phyloP scores from a whole-genome alignment of 2,113 vertebrate species.

The Atrichornis clamosus region DNA sequence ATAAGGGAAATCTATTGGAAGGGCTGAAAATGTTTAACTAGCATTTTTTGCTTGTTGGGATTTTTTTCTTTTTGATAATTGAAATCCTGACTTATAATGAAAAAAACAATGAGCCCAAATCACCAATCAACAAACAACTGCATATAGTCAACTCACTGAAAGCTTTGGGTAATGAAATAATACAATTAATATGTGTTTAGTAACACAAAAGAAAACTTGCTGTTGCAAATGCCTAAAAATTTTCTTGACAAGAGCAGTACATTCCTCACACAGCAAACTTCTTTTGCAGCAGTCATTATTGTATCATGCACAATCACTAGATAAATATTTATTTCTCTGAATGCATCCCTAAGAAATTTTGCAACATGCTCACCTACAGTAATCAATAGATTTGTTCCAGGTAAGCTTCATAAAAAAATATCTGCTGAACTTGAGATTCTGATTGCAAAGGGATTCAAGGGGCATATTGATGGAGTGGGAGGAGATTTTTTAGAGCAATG shows the following conservation, averaged over 20 bases:
- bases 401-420: not conserved
- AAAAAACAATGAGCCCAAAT: not conserved
- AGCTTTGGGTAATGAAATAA: not conserved
- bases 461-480: not conserved
- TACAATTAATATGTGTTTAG: not conserved
- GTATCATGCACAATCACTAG: not conserved
- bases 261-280: not conserved
- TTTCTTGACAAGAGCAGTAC: not conserved
- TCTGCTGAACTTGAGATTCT: not conserved
- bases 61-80: not conserved
- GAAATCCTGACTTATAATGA: not conserved
- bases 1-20: not conserved
- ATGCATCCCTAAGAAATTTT: not conserved
- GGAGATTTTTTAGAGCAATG: not conserved
- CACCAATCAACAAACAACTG: not conserved
- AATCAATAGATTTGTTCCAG: not conserved
- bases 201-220: not conserved
- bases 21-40: not conserved
- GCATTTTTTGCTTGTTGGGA: fast-evolving
- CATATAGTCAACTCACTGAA: not conserved
- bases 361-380: not conserved
- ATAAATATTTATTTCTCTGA: not conserved
- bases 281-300: not conserved
- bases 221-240: not conserved
- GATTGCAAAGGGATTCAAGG: not conserved